Evolutionary conservation across 2,113 vertebrate species (phyloP), one percentile per base, ranked within the genome.

Genomic region (Theropithecus gelada): DNA sequence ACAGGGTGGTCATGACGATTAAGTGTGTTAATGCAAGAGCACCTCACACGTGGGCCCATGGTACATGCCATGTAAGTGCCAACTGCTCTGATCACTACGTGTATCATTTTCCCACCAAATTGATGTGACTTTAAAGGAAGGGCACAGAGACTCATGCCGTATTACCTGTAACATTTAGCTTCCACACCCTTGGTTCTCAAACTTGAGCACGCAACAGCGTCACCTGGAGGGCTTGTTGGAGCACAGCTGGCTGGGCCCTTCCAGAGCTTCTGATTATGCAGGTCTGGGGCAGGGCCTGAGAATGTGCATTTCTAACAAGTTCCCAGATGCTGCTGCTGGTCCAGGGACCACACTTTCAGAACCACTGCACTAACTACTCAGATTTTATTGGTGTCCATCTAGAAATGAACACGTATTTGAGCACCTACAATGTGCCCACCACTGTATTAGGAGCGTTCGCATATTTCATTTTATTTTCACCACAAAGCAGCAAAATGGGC

Each of bases 31-130:
- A 6, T 1, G 32, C 72, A 8, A 20, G 25, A 6, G 1, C 2
- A 6, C 16, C 84, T 70, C 85, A 23, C 27, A 11, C 16, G 0
- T 2, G 55, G 48, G 2, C 17, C 10, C 22, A 0, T 0, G 48
- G 66, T 1, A 8, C 0, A 0, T 9, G n/a, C 43, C 61, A 0
- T 1, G 6, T 18, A 18, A 0, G 6, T 1, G 4, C 45, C 30
- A 80, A 79, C 40, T 6, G 50, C 35, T 57, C 48, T 75, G 66
- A 17, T 55, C 8, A 0, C 10, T 3, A 0, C 40, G 13, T 38
- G 45, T 6, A 20, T 23, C 13, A 23, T 22, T 73, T 35, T 45
- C 30, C 48, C 27, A 32, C 52, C 12, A 7, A 38, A n/a, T 86
- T 40, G 6, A 8, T 1, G 45, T 23, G 40, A 48, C 72, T 35